Percentiles rank a stretch among this genome's conserved stretches.
These are phyloP conservation scores for Melinaea marsaeus DNA, from an alignment of 2,888 invertebrate genomes.

Conservation along the genomic window DNA sequence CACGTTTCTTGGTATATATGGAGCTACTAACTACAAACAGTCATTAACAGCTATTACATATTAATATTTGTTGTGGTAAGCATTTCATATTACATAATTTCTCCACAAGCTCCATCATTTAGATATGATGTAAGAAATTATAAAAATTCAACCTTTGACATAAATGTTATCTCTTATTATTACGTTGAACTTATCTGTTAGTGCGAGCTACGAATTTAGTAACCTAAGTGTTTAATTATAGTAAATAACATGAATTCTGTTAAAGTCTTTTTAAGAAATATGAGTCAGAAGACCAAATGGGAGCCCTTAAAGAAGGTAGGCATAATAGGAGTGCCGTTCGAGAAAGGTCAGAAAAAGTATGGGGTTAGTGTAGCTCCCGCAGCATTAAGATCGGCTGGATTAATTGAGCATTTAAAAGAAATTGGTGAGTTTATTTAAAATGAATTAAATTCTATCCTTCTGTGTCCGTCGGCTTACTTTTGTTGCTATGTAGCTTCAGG, in stretches of 20 bases:
- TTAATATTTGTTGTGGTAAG: no score
- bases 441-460: no score
- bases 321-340: constrained; percentile 88
- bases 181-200: constrained; percentile 18
- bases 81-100: no score
- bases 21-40: not conserved
- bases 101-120: no score
- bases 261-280: constrained; percentile 56
- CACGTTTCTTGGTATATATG: not conserved
- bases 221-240: not conserved
- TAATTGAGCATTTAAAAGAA: constrained; percentile 78
- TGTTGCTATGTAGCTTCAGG: no score
- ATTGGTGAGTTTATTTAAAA: constrained; percentile 71
- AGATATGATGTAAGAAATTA: not conserved
- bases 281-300: constrained; percentile 54
- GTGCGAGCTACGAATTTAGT: constrained; percentile 10
- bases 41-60: not conserved
- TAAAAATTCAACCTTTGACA: constrained; percentile 29
- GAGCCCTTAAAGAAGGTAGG: constrained; percentile 77
- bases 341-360: constrained; percentile 84
- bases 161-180: constrained; percentile 18
- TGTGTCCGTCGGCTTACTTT: no score
- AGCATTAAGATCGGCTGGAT: constrained; percentile 80
- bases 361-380: constrained; percentile 86
- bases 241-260: constrained; percentile 53